Base-by-base conservation (phyloP, 2,113 vertebrate genomes). In the Brachirus orientalis region DNA sequence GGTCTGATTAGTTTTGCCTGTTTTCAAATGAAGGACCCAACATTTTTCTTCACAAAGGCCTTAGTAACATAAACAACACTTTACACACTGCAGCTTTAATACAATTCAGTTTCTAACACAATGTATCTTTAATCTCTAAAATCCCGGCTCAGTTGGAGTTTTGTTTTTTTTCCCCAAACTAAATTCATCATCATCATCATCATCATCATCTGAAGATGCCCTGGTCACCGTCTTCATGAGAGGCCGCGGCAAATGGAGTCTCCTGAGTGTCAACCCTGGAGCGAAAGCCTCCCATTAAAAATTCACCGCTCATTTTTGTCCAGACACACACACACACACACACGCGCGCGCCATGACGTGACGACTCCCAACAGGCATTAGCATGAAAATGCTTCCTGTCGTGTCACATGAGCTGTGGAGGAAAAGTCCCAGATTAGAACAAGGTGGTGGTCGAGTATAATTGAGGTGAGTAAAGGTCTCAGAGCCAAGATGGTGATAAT, bases 391-490 rank as follows among this genome's bases (percentile, higher is more conserved):
- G 68, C 41, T 20, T 81, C 84, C 41, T 80, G 75, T 79, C 48
- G 83, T 75, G 72, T 71, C 69, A 61, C 57, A 64, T 68, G 67
- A 64, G 83, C 71, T 69, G 28, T 59, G 73, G 63, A 86, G 64
- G 72, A 28, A 74, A 86, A 83, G 75, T 65, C 67, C 41, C 55
- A 83, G 77, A 89, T 90, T 90, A 87, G 71, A 84, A 69, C 73
- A 77, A 78, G 69, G 86, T 74, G 85, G 63, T 74, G 85, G 63
- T 81, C 63, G 66, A 83, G 71, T 88, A 80, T 91, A 90, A 93
- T 82, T 90, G 83, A 90, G 77, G 80, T 92, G 87, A 70, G 79
- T 82, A 82, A 69, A 83, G 86, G 80, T 88, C 85, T 77, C 41
- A 12, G 79, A 70, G 35, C 58, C 71, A 84, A 80, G 66, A 84